Base-by-base conservation (phyloP, 2,113 vertebrate genomes). In the Vulpes ferrilata region DNA sequence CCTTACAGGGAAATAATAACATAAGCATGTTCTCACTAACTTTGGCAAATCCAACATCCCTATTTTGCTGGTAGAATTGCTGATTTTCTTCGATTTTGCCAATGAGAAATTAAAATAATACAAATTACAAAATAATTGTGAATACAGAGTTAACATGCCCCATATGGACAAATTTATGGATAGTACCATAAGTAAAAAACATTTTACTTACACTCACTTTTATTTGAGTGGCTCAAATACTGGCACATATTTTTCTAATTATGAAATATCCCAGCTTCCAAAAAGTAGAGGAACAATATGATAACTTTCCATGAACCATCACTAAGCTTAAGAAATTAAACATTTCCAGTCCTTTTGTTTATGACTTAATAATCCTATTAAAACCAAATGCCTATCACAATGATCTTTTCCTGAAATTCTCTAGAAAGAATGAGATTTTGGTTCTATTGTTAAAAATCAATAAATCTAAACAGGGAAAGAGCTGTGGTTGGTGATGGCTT, bases 181-280 rank as follows among this genome's bases (percentile, higher is more conserved):
- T 5, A 25, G 4, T 62, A n/a, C 27, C 23, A 10, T 64, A 22
- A 35, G 17, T 81, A 57, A 92, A 74, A 85, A 51, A 22, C 3
- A n/a, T 2, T 32, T 83, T 32, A 25, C 32, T 51, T 76, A 35
- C 60, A 27, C 6, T 84, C 13, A 91, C 27, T 73, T 76, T 96
- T 87, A 8, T 82, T 88, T 43, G 12, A 88, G 67, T 84, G 9
- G 2, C 11, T 85, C 23, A 94, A 81, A 22, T 30, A 23, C 23
- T 16, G 53, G 53, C 27, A 94, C 3, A 17, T 71, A 65, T 57
- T 74, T 97, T 97, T 78, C 64, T 90, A 87, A 78, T 88, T 88
- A 71, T 76, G 65, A 87, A 90, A 48, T 30, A 94, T 30, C 23
- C 30, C 7, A 55, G 3, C 9, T 7, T 7, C 11, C 32, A 16